Evolutionary conservation across 1,140 invertebrate genomes (phyloP).

Genomic region (Chionoecetes opilio): DNA sequence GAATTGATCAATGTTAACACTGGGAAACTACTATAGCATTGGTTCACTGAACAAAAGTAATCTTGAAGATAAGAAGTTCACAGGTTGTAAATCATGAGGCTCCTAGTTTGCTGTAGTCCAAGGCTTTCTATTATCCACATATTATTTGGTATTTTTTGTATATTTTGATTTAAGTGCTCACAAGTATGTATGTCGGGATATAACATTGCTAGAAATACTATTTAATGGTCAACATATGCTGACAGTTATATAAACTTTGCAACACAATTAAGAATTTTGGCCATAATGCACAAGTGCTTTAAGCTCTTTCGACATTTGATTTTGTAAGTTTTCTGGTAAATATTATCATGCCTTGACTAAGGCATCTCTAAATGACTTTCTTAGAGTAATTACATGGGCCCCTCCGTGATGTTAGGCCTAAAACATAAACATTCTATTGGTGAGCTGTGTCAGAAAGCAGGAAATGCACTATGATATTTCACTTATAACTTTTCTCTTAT

Average conservation of each 20-base stretch:
- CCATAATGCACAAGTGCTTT: slow-evolving; percentile 73
- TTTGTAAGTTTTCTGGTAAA: slow-evolving; percentile 69
- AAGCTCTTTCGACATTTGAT: slow-evolving; percentile 73
- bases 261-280: slow-evolving; percentile 65
- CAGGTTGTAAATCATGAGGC: slow-evolving; percentile 50
- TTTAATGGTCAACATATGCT: slow-evolving; percentile 48
- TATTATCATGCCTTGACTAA: slow-evolving; percentile 58
- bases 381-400: slow-evolving; percentile 77
- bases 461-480: slow-evolving; percentile 29
- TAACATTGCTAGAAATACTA: slow-evolving; percentile 58
- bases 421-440: slow-evolving; percentile 71
- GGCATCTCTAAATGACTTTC: slow-evolving; percentile 57
- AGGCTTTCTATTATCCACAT: slow-evolving; percentile 37
- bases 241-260: slow-evolving; percentile 49
- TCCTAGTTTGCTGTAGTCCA: slow-evolving; percentile 52
- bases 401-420: slow-evolving; percentile 78
- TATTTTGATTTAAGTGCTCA: slow-evolving; percentile 41
- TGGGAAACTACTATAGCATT: slow-evolving; percentile 56
- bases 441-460: slow-evolving; percentile 72
- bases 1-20: slow-evolving; percentile 51
- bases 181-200: slow-evolving; percentile 54
- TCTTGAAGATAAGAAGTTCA: slow-evolving; percentile 55
- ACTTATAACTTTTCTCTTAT: neutral
- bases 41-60: slow-evolving; percentile 52
- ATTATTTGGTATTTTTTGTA: slow-evolving; percentile 32